phyloP scores from a whole-genome alignment of 2,113 vertebrate species.

The Psammodynastes pulverulentus region DNA sequence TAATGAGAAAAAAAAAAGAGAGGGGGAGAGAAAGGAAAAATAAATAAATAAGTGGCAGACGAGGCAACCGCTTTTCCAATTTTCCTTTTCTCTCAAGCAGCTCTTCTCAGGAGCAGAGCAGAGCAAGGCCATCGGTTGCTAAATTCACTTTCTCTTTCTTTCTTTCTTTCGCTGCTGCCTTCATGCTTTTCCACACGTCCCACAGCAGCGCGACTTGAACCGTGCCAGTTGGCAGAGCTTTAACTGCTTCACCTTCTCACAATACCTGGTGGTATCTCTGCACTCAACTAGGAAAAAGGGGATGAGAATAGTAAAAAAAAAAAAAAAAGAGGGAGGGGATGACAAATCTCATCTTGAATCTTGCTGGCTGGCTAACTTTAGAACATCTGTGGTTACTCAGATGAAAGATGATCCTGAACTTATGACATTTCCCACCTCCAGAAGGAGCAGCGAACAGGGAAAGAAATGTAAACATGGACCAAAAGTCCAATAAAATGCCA shows the following conservation, averaged over 20 bases:
- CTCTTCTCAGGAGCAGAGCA: constrained; percentile 54
- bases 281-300: constrained; percentile 76
- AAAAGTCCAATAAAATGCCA: background rate
- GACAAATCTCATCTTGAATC: background rate
- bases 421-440: background rate
- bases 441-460: background rate
- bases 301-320: background rate
- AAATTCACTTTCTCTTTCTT: constrained; percentile 42
- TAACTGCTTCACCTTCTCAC: constrained; percentile 92
- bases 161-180: constrained; percentile 46
- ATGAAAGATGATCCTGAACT: background rate
- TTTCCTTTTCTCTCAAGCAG: constrained; percentile 49
- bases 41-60: constrained; percentile 73
- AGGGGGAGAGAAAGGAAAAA: constrained; percentile 38
- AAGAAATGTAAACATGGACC: background rate
- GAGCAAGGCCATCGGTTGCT: constrained; percentile 39
- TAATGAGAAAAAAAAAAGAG: constrained; percentile 10
- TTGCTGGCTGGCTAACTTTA: background rate
- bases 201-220: constrained; percentile 91
- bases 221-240: constrained; percentile 89
- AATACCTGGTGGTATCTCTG: constrained; percentile 92
- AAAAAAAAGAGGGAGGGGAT: background rate
- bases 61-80: constrained; percentile 53
- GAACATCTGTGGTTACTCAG: background rate
- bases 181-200: constrained; percentile 88